phyloP scores from a whole-genome alignment of 2,888 invertebrate genomes.

The Abrostola tripartita region DNA sequence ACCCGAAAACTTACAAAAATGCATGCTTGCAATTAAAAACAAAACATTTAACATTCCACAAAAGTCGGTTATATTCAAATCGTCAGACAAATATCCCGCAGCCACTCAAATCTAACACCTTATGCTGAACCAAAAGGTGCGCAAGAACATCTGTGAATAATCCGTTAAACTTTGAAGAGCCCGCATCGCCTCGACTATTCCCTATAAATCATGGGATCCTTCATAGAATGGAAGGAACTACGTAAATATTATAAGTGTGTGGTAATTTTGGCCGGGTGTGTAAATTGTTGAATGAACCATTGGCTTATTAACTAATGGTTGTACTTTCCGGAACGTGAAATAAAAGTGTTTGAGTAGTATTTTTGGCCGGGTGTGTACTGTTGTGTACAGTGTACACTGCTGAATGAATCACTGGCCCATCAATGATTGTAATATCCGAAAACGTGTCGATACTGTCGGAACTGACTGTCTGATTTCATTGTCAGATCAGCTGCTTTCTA shows the following conservation, averaged over 20 bases:
- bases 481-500: neutral
- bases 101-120: constrained; percentile 5
- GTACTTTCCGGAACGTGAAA: neutral
- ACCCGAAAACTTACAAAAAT: too few relatives aligned
- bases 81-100: neutral
- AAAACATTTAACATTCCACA: neutral
- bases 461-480: neutral
- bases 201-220: constrained; percentile 1
- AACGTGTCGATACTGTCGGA: neutral
- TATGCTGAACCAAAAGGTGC: neutral
- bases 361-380: constrained; percentile 5
- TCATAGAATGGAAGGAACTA: neutral
- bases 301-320: neutral
- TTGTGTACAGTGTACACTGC: too few relatives aligned
- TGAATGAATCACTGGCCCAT: neutral
- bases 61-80: constrained; percentile 2
- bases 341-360: neutral
- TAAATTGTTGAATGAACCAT: neutral
- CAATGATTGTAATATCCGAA: neutral
- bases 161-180: constrained; percentile 5
- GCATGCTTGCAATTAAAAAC: too few relatives aligned
- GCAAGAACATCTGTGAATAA: constrained; percentile 1
- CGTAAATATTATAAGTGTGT: neutral
- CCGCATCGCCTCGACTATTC: neutral
- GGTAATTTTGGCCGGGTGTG: constrained; percentile 4